A percentile compares a stretch with the other conserved stretches of the same genome.
These are phyloP conservation scores for Labeo calbasu DNA, from an alignment of 2,797 vertebrate genomes.

Conservation along the genomic window DNA sequence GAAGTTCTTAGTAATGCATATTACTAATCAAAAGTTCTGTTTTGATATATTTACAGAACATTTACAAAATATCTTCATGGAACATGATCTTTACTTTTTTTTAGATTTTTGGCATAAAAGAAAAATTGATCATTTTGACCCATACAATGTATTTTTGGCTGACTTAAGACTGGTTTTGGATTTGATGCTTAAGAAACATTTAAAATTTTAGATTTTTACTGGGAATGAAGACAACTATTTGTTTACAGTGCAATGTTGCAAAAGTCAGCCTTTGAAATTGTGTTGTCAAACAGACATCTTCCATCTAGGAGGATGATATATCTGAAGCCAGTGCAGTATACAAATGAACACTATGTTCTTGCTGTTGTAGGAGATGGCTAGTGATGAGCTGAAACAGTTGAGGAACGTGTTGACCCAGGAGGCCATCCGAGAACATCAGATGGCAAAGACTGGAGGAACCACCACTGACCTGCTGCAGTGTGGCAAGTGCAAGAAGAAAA, in stretches of 20 bases:
- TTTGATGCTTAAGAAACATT: too few relatives aligned
- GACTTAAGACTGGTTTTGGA: too few relatives aligned
- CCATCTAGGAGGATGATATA: neutral
- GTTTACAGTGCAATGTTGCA: too few relatives aligned
- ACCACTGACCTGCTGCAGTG: constrained; percentile 94
- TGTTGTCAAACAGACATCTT: neutral
- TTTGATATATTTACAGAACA: too few relatives aligned
- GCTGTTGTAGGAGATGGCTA: constrained; percentile 92
- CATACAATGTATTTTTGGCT: too few relatives aligned
- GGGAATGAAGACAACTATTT: neutral
- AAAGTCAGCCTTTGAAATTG: neutral
- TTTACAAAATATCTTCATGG: too few relatives aligned
- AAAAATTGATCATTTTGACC: too few relatives aligned
- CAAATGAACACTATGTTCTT: neutral
- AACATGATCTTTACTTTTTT: too few relatives aligned
- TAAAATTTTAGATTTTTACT: too few relatives aligned
- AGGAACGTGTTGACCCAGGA: constrained; percentile 93
- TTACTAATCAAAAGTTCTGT: too few relatives aligned
- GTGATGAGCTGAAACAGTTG: constrained; percentile 92
- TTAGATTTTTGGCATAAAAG: too few relatives aligned
- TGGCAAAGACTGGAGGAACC: constrained; percentile 96
- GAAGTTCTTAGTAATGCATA: too few relatives aligned
- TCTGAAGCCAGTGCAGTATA: neutral
- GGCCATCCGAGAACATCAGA: constrained; percentile 97
- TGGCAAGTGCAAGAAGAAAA: constrained; percentile 94